A percentile compares a stretch with the other conserved stretches of the same genome.
Conservation (phyloP, 2,113 vertebrate species). For the Synodontis membranacea region DNA sequence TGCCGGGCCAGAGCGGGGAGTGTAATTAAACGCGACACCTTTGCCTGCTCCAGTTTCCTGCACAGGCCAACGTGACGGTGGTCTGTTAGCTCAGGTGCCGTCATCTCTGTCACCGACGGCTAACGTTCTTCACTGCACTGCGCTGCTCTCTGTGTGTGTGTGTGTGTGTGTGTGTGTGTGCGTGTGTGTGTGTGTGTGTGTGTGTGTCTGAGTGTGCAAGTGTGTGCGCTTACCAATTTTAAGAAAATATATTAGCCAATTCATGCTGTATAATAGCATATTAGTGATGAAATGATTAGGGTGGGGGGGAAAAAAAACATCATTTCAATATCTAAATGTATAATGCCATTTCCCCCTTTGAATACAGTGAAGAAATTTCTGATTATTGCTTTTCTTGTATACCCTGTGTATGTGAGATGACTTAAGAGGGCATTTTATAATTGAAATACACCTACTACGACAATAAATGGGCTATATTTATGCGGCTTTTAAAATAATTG, state of each 20-base stretch:
- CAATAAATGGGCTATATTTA: slow-evolving; percentile 57
- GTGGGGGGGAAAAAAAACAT: not conserved
- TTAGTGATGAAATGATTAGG: not conserved
- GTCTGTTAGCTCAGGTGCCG: slow-evolving; percentile 37
- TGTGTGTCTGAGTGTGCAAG: slow-evolving; percentile 11
- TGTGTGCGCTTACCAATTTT: not conserved
- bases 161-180: not conserved
- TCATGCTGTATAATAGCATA: not conserved
- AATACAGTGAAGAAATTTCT: not conserved
- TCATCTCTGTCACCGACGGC: slow-evolving; percentile 40
- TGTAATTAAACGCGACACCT: slow-evolving; percentile 61
- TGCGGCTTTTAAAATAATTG: slow-evolving; percentile 56
- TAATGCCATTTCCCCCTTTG: not conserved
- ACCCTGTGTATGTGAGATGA: slow-evolving; percentile 16
- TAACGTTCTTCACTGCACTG: slow-evolving; percentile 11
- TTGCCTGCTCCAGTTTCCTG: slow-evolving; percentile 56
- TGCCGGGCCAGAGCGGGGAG: slow-evolving; percentile 52
- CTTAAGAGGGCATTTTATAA: slow-evolving; percentile 43
- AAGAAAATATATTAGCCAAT: slow-evolving; percentile 13
- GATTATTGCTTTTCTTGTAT: slow-evolving; percentile 16
- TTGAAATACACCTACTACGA: slow-evolving; percentile 50
- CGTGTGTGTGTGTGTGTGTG: slow-evolving; percentile 23
- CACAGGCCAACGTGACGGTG: slow-evolving; percentile 9
- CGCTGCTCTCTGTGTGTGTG: not conserved
- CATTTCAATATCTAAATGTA: not conserved